phyloP scores from a whole-genome alignment of 2,113 vertebrate species.

The Charadrius vociferus region DNA sequence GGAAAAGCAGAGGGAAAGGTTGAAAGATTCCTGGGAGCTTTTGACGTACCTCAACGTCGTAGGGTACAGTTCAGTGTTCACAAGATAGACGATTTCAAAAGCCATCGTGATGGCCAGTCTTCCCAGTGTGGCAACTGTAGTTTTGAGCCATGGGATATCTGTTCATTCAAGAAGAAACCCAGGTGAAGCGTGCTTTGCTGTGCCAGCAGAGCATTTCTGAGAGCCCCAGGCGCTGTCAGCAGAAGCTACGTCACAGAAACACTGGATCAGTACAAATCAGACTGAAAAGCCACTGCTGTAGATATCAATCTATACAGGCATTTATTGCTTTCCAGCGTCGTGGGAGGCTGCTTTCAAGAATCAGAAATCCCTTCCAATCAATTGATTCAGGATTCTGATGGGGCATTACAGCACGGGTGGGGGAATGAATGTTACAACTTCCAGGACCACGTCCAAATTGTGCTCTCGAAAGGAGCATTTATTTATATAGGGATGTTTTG shows the following conservation, averaged over 20 bases:
- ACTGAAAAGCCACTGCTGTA: neutral
- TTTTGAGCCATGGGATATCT: constrained; percentile 90
- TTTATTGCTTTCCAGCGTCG: neutral
- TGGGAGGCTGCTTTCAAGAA: neutral
- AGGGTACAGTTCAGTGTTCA: constrained; percentile 92
- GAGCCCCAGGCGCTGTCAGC: neutral
- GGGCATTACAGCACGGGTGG: neutral
- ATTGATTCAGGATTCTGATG: neutral
- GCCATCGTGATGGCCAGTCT: constrained; percentile 91
- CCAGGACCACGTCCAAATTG: neutral
- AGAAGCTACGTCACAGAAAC: neutral
- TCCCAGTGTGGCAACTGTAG: constrained; percentile 82
- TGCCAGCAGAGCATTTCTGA: neutral
- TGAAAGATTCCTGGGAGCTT: neutral
- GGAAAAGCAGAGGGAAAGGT: neutral
- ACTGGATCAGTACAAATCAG: neutral
- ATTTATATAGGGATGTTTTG: neutral
- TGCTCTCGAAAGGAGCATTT: neutral
- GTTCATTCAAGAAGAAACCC: constrained; percentile 20
- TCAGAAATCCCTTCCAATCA: neutral
- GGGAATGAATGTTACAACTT: neutral
- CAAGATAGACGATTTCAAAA: constrained; percentile 92
- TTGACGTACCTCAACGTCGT: constrained; percentile 84
- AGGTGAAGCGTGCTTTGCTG: neutral
- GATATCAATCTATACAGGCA: neutral